Evolutionary conservation across 2,797 vertebrate genomes (phyloP).

Genomic region (Molossus alvarezi): DNA sequence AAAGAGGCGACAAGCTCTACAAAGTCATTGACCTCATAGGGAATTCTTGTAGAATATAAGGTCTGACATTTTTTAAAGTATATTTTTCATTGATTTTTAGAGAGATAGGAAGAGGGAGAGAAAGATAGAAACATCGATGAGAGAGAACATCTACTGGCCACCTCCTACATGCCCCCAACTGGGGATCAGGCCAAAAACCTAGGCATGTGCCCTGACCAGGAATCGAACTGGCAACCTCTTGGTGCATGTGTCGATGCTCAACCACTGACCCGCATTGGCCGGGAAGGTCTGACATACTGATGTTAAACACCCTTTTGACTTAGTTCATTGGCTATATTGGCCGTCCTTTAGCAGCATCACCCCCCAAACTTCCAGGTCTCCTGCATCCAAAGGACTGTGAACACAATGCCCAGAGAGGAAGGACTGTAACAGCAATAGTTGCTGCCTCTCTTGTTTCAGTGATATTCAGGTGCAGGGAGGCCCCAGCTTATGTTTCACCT

Average conservation of each 20-base stretch:
- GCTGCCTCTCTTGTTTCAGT: background rate
- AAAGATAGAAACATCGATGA: no score
- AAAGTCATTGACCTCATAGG: slow-evolving; percentile 36
- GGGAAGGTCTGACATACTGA: background rate
- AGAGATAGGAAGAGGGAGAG: no score
- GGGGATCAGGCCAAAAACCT: no score
- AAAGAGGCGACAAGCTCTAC: background rate
- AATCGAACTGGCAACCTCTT: no score
- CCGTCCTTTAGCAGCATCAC: background rate
- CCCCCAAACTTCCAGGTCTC: background rate
- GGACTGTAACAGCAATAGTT: background rate
- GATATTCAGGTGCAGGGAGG: background rate
- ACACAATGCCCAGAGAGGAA: background rate
- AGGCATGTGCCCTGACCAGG: no score
- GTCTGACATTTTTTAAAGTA: background rate
- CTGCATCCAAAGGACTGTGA: background rate
- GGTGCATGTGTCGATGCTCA: no score
- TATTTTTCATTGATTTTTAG: no score
- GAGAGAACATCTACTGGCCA: no score
- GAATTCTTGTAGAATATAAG: background rate
- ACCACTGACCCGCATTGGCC: no score
- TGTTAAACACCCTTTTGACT: slow-evolving; percentile 1
- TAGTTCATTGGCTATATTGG: background rate
- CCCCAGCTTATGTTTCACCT: background rate
- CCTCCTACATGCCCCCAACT: no score